Conservation (phyloP, 2,888 invertebrate species). For the Dolichomitus sp. region DNA sequence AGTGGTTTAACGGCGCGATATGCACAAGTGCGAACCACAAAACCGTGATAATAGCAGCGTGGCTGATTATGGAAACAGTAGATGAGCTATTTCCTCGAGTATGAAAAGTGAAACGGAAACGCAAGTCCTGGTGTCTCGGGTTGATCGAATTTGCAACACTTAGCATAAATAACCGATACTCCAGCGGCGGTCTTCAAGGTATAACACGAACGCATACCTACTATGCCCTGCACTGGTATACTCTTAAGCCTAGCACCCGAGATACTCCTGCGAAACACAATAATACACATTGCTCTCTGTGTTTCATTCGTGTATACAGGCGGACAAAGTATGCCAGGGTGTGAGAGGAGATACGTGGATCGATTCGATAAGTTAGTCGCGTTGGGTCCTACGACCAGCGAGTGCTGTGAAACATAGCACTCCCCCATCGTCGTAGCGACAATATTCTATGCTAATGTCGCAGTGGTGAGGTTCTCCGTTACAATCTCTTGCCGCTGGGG, state of each 20-base stretch:
- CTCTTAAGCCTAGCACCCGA: conserved; percentile 33
- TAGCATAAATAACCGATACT: conserved; percentile 77
- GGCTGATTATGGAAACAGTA: neutral
- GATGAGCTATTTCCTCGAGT: conserved; percentile 6
- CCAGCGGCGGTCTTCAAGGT: conserved; percentile 40
- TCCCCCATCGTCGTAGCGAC: conserved; percentile 69
- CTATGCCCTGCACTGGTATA: conserved; percentile 56
- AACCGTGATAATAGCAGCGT: neutral
- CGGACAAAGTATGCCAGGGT: neutral
- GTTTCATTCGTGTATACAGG: conserved; percentile 10
- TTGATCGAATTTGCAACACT: conserved; percentile 77
- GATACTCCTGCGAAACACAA: conserved; percentile 61
- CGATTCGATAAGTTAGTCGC: conserved; percentile 74
- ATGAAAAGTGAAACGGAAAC: conserved; percentile 43
- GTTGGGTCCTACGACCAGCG: conserved; percentile 63
- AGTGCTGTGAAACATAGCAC: conserved; percentile 56
- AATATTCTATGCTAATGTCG: conserved; percentile 79
- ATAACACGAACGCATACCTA: conserved; percentile 64
- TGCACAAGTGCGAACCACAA: conserved; percentile 9
- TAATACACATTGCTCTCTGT: conserved; percentile 60
- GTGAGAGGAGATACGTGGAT: conserved; percentile 63
- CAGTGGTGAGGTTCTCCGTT: conserved; percentile 70
- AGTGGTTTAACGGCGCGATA: conserved; percentile 38
- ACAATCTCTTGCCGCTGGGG: conserved; percentile 73
- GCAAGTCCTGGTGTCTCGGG: conserved; percentile 40